A percentile compares a stretch with the other conserved stretches of the same genome.
Evolutionary conservation across 2,113 vertebrate species (phyloP).

Genomic region (Corythornis cristatus): DNA sequence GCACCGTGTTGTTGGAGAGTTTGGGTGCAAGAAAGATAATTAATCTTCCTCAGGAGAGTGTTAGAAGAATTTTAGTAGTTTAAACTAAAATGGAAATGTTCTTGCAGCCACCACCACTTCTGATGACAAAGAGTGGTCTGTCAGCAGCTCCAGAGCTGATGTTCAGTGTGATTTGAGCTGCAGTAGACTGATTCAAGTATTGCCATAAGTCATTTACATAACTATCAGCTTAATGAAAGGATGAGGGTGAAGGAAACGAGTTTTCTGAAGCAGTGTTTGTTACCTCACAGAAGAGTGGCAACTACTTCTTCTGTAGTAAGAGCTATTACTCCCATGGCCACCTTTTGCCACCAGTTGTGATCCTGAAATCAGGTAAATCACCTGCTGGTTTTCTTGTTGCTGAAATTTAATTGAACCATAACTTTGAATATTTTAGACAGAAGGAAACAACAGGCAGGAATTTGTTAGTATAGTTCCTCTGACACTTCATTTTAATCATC

Average conservation of each 20-base stretch:
- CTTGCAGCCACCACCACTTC: neutral
- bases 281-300: neutral
- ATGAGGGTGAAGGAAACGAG: neutral
- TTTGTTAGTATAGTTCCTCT: neutral
- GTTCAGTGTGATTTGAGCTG: neutral
- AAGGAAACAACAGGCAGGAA: neutral
- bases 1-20: neutral
- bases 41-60: neutral
- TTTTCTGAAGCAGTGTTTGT: neutral
- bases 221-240: neutral
- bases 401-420: neutral
- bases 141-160: neutral
- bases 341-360: neutral
- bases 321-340: fast-evolving
- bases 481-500: neutral
- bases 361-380: neutral
- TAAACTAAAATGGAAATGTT: neutral
- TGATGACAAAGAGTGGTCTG: neutral
- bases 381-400: neutral
- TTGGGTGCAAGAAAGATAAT: neutral
- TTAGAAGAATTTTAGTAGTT: neutral
- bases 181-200: neutral
- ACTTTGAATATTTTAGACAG: neutral
- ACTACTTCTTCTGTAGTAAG: neutral
- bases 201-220: neutral